Evolutionary conservation across 2,888 invertebrate species (phyloP).

Genomic region (Nymphalis c-album): DNA sequence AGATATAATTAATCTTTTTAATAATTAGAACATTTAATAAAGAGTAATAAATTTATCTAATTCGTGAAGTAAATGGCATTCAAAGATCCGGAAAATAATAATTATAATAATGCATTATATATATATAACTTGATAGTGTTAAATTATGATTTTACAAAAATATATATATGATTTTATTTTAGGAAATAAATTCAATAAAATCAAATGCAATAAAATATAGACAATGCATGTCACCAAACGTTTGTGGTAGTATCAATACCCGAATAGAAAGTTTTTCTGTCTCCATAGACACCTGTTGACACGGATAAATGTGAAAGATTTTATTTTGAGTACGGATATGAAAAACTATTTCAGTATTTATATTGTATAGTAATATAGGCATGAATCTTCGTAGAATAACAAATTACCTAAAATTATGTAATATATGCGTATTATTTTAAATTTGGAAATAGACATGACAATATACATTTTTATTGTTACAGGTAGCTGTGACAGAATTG

Average conservation of each 20-base stretch:
- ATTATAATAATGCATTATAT: no score
- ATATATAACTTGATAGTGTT: no score
- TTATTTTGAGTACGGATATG: not conserved
- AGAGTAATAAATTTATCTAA: no score
- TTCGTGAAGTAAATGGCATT: no score
- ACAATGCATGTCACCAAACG: not conserved
- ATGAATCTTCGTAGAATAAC: not conserved
- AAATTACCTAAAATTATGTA: not conserved
- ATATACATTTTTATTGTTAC: conserved; percentile 42
- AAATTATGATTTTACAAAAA: no score
- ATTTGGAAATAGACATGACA: not conserved
- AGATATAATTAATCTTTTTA: no score
- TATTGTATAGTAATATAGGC: not conserved
- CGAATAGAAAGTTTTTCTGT: not conserved
- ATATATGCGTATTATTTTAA: not conserved
- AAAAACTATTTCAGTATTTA: not conserved
- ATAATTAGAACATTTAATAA: no score
- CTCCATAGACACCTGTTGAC: not conserved
- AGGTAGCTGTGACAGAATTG: conserved; percentile 64
- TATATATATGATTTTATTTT: no score
- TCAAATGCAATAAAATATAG: not conserved
- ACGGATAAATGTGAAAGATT: not conserved
- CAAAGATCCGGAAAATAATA: no score
- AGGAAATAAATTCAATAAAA: not conserved
- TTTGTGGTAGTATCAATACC: not conserved